Evolutionary conservation across 2,113 vertebrate genomes (phyloP).

Genomic region (Fregetta grallaria): DNA sequence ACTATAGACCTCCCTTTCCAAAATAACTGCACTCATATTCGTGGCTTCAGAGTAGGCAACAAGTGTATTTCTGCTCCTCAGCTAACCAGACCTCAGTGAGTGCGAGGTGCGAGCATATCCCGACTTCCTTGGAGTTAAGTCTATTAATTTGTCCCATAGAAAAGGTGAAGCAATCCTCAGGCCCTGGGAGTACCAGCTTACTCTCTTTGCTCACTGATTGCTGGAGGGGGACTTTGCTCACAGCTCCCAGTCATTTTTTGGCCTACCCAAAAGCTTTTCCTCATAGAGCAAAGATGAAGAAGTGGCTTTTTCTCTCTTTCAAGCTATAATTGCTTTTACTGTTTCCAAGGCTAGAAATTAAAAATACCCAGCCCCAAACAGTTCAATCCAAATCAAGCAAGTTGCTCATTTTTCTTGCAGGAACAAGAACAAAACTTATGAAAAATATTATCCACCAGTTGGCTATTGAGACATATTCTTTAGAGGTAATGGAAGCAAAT

Average conservation of each 20-base stretch:
- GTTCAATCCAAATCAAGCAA: not conserved
- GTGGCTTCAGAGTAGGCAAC: not conserved
- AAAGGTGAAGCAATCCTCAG: not conserved
- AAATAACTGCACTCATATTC: not conserved
- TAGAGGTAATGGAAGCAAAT: not conserved
- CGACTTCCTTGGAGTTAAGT: not conserved
- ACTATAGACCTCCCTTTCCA: not conserved
- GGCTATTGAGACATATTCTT: not conserved
- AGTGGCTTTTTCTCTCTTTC: not conserved
- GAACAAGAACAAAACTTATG: not conserved
- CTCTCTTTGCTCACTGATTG: not conserved
- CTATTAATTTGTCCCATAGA: not conserved
- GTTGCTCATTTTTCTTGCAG: not conserved
- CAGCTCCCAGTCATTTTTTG: not conserved
- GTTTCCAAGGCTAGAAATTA: not conserved
- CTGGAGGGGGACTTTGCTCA: not conserved
- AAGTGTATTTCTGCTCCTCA: not conserved
- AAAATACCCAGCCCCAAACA: not conserved
- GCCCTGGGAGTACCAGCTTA: not conserved
- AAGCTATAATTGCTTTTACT: not conserved
- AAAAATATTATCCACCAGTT: not conserved
- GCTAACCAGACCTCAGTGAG: not conserved
- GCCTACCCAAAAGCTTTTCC: not conserved
- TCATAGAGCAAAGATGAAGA: not conserved
- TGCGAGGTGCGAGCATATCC: rapidly evolving